Evolutionary conservation across 2,797 vertebrate genomes (phyloP).

Genomic region (Cetoscarus ocellatus): DNA sequence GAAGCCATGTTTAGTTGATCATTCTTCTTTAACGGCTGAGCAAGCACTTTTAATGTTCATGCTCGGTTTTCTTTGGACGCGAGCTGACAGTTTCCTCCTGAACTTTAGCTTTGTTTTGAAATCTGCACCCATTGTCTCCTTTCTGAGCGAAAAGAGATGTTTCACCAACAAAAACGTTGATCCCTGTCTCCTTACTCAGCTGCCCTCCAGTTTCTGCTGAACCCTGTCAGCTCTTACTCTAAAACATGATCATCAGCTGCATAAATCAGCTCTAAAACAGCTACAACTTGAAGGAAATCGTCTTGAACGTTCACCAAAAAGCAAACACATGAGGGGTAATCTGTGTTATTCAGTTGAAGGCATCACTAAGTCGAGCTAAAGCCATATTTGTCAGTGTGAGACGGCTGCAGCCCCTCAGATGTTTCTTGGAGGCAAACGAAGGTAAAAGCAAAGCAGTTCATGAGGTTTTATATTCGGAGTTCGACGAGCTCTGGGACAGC

Average conservation of each 20-base stretch:
- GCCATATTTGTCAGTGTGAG: no score
- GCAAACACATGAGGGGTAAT: background rate
- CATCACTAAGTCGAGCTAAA: no score
- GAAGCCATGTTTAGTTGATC: no score
- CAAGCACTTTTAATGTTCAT: slow-evolving; percentile 18
- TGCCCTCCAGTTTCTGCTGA: slow-evolving; percentile 14
- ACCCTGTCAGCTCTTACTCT: slow-evolving; percentile 20
- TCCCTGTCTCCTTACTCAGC: slow-evolving; percentile 5
- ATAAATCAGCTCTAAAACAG: background rate
- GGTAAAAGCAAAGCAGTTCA: slow-evolving; percentile 60
- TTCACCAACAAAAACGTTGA: slow-evolving; percentile 35
- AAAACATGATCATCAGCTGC: background rate
- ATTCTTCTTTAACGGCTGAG: slow-evolving; percentile 5
- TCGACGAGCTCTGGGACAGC: slow-evolving; percentile 80
- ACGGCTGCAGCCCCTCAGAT: background rate
- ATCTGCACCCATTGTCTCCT: background rate
- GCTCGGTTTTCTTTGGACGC: slow-evolving; percentile 28
- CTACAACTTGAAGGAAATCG: background rate
- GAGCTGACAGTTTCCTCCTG: slow-evolving; percentile 25
- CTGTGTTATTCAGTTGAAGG: background rate
- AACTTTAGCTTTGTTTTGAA: slow-evolving; percentile 50
- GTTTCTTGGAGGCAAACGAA: slow-evolving; percentile 17
- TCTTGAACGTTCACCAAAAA: slow-evolving; percentile 1
- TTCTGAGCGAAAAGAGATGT: slow-evolving; percentile 55
- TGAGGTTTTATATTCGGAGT: slow-evolving; percentile 86